These are phyloP conservation scores for Centrocercus urophasianus DNA, from an alignment of 2,113 vertebrate genomes.

Conservation along the genomic window DNA sequence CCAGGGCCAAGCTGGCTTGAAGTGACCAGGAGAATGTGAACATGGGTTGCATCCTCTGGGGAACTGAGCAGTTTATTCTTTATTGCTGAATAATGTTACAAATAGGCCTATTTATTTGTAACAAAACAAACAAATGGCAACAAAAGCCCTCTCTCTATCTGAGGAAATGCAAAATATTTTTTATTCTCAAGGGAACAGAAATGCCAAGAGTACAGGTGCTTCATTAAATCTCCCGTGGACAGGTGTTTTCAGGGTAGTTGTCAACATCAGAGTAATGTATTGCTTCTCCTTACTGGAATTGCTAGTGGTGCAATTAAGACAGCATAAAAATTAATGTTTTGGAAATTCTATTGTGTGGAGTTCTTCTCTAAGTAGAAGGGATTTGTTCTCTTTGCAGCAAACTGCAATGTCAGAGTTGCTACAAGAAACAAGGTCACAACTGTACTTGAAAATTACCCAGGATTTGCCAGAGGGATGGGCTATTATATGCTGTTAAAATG, in stretches of 20 bases:
- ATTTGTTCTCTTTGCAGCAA: background rate
- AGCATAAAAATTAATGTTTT: background rate
- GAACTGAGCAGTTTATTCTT: background rate
- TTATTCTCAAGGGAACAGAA: background rate
- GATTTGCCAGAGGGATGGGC: background rate
- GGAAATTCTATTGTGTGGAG: background rate
- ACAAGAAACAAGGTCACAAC: background rate
- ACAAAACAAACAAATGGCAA: background rate
- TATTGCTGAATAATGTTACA: background rate
- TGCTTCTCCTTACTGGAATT: background rate
- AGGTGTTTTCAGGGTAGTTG: background rate
- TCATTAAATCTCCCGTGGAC: background rate
- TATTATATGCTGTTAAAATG: background rate
- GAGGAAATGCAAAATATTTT: background rate
- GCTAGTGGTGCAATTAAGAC: background rate
- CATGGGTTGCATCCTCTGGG: background rate
- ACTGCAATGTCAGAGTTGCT: background rate
- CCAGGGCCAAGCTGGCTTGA: background rate
- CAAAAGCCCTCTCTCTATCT: background rate
- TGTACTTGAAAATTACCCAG: background rate
- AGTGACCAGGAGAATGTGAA: background rate
- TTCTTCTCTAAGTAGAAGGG: background rate
- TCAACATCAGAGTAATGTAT: background rate
- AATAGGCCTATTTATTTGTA: background rate
- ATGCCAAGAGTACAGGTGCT: background rate